Percentiles rank a stretch among this genome's conserved stretches.
These are phyloP conservation scores for Galemys pyrenaicus DNA, from an alignment of 2,113 vertebrate genomes.

Conservation along the genomic window DNA sequence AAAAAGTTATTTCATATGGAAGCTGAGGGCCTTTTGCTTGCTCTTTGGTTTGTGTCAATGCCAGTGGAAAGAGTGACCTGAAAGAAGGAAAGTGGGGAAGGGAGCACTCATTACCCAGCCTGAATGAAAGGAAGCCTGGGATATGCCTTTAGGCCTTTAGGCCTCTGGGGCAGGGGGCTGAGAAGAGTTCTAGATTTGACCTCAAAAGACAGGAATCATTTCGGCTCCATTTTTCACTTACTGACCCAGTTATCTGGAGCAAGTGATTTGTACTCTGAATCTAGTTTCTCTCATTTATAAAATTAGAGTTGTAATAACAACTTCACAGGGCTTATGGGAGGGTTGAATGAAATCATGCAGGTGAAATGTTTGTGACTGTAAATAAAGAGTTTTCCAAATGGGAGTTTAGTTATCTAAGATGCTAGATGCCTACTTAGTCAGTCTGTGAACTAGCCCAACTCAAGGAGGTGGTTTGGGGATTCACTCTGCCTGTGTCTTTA, in stretches of 20 bases:
- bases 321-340: neutral
- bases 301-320: neutral
- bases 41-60: neutral
- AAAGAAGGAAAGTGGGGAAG: neutral
- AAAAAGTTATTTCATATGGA: neutral
- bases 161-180: neutral
- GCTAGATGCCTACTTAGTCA: neutral
- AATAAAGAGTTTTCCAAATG: neutral
- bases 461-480: neutral
- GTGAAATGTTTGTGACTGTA: neutral
- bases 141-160: neutral
- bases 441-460: neutral
- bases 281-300: conserved; percentile 12
- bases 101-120: neutral
- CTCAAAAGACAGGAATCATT: neutral
- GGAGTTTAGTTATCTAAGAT: neutral
- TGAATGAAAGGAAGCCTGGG: neutral
- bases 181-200: neutral
- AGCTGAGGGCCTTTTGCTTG: neutral
- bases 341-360: neutral
- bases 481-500: neutral
- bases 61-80: neutral
- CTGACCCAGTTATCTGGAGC: neutral
- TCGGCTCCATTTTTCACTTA: neutral
- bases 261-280: conserved; percentile 17